phyloP scores from a whole-genome alignment of 2,888 invertebrate species.

The Esperia sulphurella region DNA sequence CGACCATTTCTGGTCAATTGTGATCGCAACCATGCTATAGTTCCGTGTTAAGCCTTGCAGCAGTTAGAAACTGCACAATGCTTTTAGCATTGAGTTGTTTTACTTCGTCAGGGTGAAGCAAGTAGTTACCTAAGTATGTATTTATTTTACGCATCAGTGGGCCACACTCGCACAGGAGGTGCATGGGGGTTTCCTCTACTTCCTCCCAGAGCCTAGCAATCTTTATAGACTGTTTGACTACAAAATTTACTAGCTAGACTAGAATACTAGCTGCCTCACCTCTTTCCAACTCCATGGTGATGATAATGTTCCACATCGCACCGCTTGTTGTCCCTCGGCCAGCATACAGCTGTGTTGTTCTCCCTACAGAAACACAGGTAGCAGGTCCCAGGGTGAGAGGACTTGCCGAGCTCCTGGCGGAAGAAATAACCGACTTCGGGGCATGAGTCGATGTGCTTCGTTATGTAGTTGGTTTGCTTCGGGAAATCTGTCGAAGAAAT shows the following conservation, averaged over 20 bases:
- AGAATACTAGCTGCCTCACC: constrained; percentile 20
- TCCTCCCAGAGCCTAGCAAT: too few relatives aligned
- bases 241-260: not conserved
- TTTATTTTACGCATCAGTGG: too few relatives aligned
- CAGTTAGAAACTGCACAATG: too few relatives aligned
- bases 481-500: constrained; percentile 24
- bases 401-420: constrained; percentile 28
- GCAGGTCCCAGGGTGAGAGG: constrained; percentile 30
- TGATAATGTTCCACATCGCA: constrained; percentile 40
- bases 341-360: constrained; percentile 42
- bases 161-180: too few relatives aligned
- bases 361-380: constrained; percentile 55
- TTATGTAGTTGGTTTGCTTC: constrained; percentile 23
- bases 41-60: too few relatives aligned
- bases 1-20: too few relatives aligned
- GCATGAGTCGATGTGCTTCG: constrained; percentile 33
- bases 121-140: too few relatives aligned
- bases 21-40: too few relatives aligned
- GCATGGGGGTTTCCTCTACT: too few relatives aligned
- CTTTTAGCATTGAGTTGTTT: too few relatives aligned
- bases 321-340: constrained; percentile 36
- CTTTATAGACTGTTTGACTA: too few relatives aligned
- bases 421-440: constrained; percentile 52
- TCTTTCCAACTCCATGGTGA: constrained; percentile 27
- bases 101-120: too few relatives aligned